Base-by-base conservation (phyloP, 2,888 invertebrate species). In the Acanthosoma haemorrhoidale region DNA sequence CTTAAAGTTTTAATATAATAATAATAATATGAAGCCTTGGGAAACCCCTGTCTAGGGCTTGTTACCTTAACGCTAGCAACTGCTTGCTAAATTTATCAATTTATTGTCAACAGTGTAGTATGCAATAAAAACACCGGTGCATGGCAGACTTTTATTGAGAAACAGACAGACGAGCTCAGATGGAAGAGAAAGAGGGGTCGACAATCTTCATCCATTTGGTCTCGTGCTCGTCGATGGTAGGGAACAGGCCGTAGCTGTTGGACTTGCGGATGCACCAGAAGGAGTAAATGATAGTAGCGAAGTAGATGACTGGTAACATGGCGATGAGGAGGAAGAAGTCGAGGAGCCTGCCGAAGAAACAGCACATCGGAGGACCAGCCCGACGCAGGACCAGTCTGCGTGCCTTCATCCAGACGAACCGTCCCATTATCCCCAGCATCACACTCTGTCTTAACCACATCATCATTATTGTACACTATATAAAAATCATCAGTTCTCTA, bases 241-340 rank as follows among this genome's bases (percentile, higher is more conserved):
- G 32, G 4, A 60, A 32, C n/a, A 60, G 9, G 6, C 32, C 60
- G 36, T 60, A 60, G 36, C 3, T 34, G 60, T 60, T 60, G 34
- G 60, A 60, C 34, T 60, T 60, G 31, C 4, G 29, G 11, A 60
- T 36, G 32, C 60, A 60, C 60, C 60, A 60, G 21, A 16, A 60
- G 11, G 60, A 34, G 15, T 31, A 60, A 4, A 60, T 9, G 5
- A 60, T 2, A 1, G 11, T 13, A 29, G 15, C 21, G 6, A 60
- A 3, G 8, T 34, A 60, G 13, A 60, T 34, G 16, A 32, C 18
- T 18, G 60, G 60, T 0, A 32, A 1, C 34, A 60, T 34, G 25
- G 13, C 13, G n/a, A 51, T 11, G 1, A 51, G 3, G n/a, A 51
- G 11, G 29, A 8, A 5, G 13, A 51, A 1, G 5, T 51, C 51